These are phyloP conservation scores for Leptopilina clavipes DNA, from an alignment of 1,140 invertebrate species.

Conservation along the genomic window DNA sequence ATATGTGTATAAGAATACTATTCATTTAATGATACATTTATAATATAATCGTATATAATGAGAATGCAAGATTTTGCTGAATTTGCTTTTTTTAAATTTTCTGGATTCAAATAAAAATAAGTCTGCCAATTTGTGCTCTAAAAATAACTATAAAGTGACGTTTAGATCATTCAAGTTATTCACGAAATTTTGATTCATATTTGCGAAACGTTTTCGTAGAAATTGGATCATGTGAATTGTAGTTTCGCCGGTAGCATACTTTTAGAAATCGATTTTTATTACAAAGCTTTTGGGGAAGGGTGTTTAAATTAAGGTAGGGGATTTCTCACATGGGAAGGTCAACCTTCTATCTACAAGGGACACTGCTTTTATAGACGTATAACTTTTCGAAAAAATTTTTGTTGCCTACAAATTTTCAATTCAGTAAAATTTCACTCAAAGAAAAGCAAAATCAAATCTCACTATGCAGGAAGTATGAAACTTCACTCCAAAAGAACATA, in stretches of 20 bases:
- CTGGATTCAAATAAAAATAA: not conserved
- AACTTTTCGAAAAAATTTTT: too few species aligned
- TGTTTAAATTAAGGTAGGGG: not conserved
- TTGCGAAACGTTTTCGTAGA: not conserved
- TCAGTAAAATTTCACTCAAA: too few species aligned
- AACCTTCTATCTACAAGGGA: not conserved
- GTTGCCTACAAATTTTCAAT: not conserved
- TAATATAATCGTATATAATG: too few species aligned
- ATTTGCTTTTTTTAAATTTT: not conserved
- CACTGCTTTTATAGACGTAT: too few species aligned
- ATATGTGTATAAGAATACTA: too few species aligned
- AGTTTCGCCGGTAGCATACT: not conserved
- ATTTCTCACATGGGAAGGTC: not conserved
- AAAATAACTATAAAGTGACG: not conserved
- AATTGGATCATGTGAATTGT: not conserved
- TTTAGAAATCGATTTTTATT: not conserved
- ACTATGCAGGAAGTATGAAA: too few species aligned
- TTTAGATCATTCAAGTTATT: not conserved
- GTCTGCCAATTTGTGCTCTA: not conserved
- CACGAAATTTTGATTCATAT: not conserved
- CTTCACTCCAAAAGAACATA: too few species aligned
- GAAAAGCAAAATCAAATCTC: too few species aligned
- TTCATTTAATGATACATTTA: too few species aligned
- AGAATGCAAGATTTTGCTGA: too few species aligned
- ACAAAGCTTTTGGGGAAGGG: conserved; percentile 6